Conservation (phyloP, 2,113 vertebrate genomes). For the Oreochromis niloticus region DNA sequence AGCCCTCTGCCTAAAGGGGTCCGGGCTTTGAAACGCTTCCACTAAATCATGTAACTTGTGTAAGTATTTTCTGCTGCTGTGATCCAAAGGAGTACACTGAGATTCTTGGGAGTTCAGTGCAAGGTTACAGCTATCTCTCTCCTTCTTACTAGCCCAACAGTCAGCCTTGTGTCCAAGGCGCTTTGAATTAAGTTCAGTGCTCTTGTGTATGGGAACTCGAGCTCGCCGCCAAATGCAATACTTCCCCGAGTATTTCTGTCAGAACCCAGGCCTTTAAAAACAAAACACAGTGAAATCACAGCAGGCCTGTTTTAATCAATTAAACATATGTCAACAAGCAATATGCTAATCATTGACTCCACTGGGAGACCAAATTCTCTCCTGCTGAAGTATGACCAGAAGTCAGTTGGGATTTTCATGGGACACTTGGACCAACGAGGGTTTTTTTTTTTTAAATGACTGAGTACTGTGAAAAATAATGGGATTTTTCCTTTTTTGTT, state of each 20-base stretch:
- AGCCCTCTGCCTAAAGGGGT: constrained; percentile 11
- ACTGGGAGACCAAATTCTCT: constrained; percentile 39
- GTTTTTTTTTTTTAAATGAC: not conserved
- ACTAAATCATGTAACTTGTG: constrained; percentile 67
- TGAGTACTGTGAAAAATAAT: not conserved
- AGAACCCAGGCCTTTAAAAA: constrained; percentile 70
- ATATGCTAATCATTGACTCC: constrained; percentile 58
- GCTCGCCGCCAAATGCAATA: constrained; percentile 74
- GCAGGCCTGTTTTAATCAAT: constrained; percentile 70
- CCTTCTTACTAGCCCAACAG: constrained; percentile 65
- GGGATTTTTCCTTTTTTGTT: not conserved
- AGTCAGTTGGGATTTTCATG: constrained; percentile 23
- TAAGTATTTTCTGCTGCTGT: constrained; percentile 62
- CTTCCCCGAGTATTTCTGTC: constrained; percentile 77
- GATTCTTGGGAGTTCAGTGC: constrained; percentile 72
- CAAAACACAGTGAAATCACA: constrained; percentile 68
- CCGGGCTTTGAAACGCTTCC: constrained; percentile 57
- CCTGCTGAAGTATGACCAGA: constrained; percentile 39
- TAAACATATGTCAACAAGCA: constrained; percentile 72
- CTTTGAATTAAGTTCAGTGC: constrained; percentile 67
- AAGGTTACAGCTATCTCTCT: constrained; percentile 71
- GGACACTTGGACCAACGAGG: not conserved
- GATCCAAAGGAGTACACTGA: constrained; percentile 58
- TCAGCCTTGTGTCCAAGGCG: constrained; percentile 69
- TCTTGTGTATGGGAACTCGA: constrained; percentile 72